Conservation (phyloP, 2,113 vertebrate genomes). For the Passerina amoena region DNA sequence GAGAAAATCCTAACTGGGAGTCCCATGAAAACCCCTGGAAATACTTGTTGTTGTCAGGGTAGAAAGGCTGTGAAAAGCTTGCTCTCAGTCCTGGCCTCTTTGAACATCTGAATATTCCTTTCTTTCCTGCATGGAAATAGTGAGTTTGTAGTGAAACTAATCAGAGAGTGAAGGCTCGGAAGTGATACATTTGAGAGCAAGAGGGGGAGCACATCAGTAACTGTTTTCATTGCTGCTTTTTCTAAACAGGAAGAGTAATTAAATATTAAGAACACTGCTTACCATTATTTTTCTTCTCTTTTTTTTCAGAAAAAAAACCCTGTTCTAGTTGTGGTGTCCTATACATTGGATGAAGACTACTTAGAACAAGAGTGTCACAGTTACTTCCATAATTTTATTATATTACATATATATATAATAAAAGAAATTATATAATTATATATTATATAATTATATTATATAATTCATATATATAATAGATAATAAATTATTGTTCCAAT, state of each 20-base stretch:
- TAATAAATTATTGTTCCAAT: too few relatives aligned
- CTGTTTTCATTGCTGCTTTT: background rate
- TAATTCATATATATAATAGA: too few relatives aligned
- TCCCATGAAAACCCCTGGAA: background rate
- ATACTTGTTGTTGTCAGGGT: background rate
- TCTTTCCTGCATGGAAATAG: background rate
- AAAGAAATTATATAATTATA: too few relatives aligned
- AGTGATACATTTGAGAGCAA: background rate
- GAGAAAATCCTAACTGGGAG: background rate
- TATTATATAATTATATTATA: too few relatives aligned
- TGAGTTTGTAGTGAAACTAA: background rate
- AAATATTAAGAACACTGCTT: background rate
- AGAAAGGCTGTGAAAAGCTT: background rate
- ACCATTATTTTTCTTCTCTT: background rate
- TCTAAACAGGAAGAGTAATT: background rate
- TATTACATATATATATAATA: too few relatives aligned
- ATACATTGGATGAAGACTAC: background rate
- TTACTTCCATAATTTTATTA: background rate
- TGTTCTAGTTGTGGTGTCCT: background rate
- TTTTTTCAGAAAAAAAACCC: background rate
- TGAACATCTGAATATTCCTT: background rate
- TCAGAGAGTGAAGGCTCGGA: background rate
- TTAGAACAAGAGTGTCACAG: background rate
- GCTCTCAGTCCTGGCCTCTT: background rate
- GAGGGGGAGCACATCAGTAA: background rate